Evolutionary conservation across 2,888 invertebrate genomes (phyloP), one percentile per base, ranked within the genome.

Genomic region (Caprella mutica): DNA sequence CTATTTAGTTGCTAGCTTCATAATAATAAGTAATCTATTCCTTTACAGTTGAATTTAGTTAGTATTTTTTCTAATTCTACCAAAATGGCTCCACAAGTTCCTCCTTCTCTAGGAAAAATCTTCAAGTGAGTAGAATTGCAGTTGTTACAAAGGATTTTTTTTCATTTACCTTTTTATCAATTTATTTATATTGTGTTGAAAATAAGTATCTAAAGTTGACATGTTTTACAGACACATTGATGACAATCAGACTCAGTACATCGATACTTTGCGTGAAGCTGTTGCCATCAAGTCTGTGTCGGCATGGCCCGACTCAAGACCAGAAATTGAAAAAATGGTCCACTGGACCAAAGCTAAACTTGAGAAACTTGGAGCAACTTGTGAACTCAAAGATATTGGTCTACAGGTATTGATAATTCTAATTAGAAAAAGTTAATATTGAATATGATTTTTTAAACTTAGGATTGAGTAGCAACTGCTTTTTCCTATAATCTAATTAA

Each of bases 201-300:
- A n/a, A n/a, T n/a, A n/a, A n/a, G n/a, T n/a, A n/a, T n/a, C n/a
- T n/a, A n/a, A n/a, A n/a, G n/a, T n/a, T n/a, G n/a, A n/a, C n/a
- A n/a, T 39, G 26, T 40, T 17, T 58, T 59, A 3, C 67, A 88
- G 87, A 43, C 80, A 82, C 69, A 83, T 97, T 59, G 92, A 94
- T 69, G 74, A 78, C 48, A 82, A 92, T 71, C 81, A 84, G 69
- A 71, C 74, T 2, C 77, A 79, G 54, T 97, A 86, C 71, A 85
- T 96, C 61, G 76, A 82, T 48, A 80, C 82, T 62, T 76, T 97
- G 57, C 79, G 80, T 55, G 86, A 90, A 69, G 88, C 86, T 1
- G 93, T 97, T 26, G 88, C 86, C 3, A 96, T 97, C 69, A 85
- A 86, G 68, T 93, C 93, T 5, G 92, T 97, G n/a, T 96, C 96